These are phyloP conservation scores for Macrobrachium rosenbergii DNA, from an alignment of 1,140 invertebrate genomes.

Conservation along the genomic window DNA sequence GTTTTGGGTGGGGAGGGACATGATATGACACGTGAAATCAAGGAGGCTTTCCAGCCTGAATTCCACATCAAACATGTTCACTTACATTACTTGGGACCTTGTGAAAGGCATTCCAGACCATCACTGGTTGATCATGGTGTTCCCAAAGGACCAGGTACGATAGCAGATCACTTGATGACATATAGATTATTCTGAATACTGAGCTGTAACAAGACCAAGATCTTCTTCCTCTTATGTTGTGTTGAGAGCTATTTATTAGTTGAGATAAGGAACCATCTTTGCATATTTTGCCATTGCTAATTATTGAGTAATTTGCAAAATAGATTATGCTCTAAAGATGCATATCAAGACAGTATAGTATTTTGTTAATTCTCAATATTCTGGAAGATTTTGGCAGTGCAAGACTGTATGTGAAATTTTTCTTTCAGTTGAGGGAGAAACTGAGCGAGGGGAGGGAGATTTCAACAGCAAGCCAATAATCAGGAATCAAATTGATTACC, in stretches of 20 bases:
- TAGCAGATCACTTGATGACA: neutral
- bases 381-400: no score
- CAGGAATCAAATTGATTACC: conserved; percentile 86
- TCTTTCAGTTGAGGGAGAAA: neutral
- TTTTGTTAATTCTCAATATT: no score
- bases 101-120: conserved; percentile 26
- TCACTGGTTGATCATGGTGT: neutral
- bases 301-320: no score
- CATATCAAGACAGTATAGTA: no score
- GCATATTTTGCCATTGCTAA: no score
- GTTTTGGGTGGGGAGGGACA: conserved; percentile 50
- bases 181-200: neutral
- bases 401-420: neutral
- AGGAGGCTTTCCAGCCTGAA: conserved; percentile 66
- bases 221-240: neutral
- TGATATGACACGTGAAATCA: conserved; percentile 63
- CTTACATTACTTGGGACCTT: conserved; percentile 59
- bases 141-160: conserved; percentile 19
- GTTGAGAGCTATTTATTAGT: no score
- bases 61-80: conserved; percentile 66
- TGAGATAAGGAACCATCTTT: no score
- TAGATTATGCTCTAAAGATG: no score
- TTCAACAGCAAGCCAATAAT: conserved; percentile 79
- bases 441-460: neutral
- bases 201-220: neutral